phyloP scores from a whole-genome alignment of 2,888 invertebrate genomes.

The Iselma pallidipennis region DNA sequence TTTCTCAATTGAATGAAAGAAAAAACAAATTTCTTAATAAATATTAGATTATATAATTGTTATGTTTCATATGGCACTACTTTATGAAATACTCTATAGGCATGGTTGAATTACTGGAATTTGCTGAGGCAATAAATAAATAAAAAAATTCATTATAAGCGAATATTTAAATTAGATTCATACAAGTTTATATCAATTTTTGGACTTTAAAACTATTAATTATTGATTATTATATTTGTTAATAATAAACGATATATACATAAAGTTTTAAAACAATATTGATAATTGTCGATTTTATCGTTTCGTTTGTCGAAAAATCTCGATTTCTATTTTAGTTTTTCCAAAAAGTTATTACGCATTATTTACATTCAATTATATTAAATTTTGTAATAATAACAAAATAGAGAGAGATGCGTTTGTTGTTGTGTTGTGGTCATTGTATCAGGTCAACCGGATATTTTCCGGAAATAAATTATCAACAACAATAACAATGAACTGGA shows the following conservation, averaged over 20 bases:
- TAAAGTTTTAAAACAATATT: not conserved
- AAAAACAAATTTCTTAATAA: too few relatives aligned
- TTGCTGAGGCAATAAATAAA: not conserved
- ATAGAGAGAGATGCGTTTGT: too few relatives aligned
- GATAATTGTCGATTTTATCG: too few relatives aligned
- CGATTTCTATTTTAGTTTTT: too few relatives aligned
- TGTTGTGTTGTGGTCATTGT: not conserved
- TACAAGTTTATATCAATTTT: not conserved
- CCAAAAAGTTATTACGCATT: too few relatives aligned
- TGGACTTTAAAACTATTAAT: not conserved
- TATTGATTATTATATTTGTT: not conserved
- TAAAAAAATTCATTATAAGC: not conserved
- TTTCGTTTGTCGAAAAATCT: too few relatives aligned
- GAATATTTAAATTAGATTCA: too few relatives aligned
- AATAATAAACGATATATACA: not conserved
- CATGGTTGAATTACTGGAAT: not conserved
- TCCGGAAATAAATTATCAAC: not conserved
- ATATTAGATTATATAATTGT: constrained; percentile 1
- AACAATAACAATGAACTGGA: not conserved
- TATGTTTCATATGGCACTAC: not conserved
- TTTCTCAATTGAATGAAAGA: too few relatives aligned
- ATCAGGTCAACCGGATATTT: not conserved
- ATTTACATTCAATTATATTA: too few relatives aligned
- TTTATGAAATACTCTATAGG: not conserved
- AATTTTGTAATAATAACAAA: too few relatives aligned